Evolutionary conservation across 2,797 vertebrate species (phyloP), one percentile per base, ranked within the genome.

Genomic region (Momotus momota): DNA sequence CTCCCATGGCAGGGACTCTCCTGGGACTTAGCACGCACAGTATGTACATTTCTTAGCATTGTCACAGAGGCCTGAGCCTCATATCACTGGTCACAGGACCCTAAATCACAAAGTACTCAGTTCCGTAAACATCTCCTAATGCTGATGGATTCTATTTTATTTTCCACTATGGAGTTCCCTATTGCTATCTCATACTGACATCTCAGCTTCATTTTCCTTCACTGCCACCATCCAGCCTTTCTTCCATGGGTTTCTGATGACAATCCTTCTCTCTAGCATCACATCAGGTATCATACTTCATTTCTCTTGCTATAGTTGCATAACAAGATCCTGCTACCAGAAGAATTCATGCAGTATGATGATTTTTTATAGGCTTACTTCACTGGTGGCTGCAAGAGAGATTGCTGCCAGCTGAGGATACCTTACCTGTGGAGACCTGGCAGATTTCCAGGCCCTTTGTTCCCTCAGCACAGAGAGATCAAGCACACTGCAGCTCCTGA

Each of bases 361-460:
- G 33, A 65, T 69, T 90, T 90, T 93, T 91, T 65, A 51, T 75
- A 48, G 91, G 58, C 69, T 78, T 52, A 8, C 33, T 88, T 12
- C 1, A 1, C 26, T 58, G 43, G 90, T 6, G 26, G 35, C 85
- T 90, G 31, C 33, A 64, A 61, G 66, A 55, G 41, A 81, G 69
- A 90, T 3, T 61, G 70, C 41, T 90, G 58, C 61, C 77, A 91
- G 58, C 75, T 79, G 82, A 83, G 38, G 49, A 71, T 51, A 52
- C 20, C 70, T 72, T 57, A 91, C 80, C 91, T 86, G 9, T 10
- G 33, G 70, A 64, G 85, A 83, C 27, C 65, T 96, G 93, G 85
- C 93, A 90, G 43, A 58, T 31, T 52, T 92, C 94, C 90, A 96
- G 82, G 15, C 27, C 65, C 66, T 94, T 94, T 94, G 54, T 90